Evolutionary conservation across 2,888 invertebrate species (phyloP), one percentile per base, ranked within the genome.

Genomic region (Noctua fimbriata): DNA sequence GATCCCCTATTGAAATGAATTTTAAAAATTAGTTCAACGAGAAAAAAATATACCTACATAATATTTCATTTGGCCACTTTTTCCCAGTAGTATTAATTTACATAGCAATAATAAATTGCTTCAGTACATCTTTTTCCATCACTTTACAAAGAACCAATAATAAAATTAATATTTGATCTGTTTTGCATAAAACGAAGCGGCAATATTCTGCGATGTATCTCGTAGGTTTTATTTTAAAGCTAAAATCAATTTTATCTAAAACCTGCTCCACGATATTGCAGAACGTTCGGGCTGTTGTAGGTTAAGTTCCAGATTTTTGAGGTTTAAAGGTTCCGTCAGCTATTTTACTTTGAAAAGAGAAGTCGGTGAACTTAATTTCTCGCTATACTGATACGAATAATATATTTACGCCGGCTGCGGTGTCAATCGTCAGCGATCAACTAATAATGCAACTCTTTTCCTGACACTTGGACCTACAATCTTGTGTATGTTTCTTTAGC

Each of bases 231-330:
- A 83, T 87, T 83, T 88, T 73, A 83, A 77, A 88, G 70, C 77
- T 81, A 70, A 81, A 83, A 87, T 88, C 88, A 87, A 87, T 88
- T 89, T 89, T 81, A 87, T 89, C 79, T 87, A 67, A 72, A 85
- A 78, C 78, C 76, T 87, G 73, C 52, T 78, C 32, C 52, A n/a
- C 72, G 76, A 89, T 85, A 89, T 85, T 87, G 79, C 81, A 76
- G 41, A 72, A 75, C 72, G 79, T 77, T 73, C 80, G 60, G 71
- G 77, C 73, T 83, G 73, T 52, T 76, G 65, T 76, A 69, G 44
- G 75, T 65, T 47, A 71, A 73, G 60, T 73, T 63, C 32, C 18
- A 77, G 44, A 73, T 69, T 66, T 79, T 63, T 66, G 65, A 6
- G 7, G 16, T 47, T 60, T 3, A 52, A 58, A 12, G 81, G 81